Percentiles rank a stretch among this genome's conserved stretches.
Evolutionary conservation across 2,797 vertebrate genomes (phyloP).

Genomic region (Hipposideros larvatus): DNA sequence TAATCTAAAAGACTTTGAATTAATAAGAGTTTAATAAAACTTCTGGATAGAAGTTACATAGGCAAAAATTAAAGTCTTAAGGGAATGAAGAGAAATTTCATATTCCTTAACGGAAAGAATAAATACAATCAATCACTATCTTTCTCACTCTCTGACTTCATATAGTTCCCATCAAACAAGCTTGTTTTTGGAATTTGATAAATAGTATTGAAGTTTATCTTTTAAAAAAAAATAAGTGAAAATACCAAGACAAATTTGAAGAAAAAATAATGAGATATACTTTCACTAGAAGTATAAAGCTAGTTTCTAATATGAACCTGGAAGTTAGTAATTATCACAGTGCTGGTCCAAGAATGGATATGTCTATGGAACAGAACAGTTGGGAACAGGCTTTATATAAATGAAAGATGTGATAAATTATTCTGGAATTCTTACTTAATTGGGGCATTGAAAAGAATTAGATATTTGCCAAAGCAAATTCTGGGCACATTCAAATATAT

Average conservation of each 20-base stretch:
- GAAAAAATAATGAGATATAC: neutral
- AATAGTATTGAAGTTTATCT: constrained; percentile 25
- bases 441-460: constrained; percentile 1
- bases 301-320: neutral
- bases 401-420: neutral
- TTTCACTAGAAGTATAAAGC: neutral
- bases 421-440: neutral
- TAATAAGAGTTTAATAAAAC: neutral
- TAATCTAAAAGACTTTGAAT: neutral
- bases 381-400: neutral
- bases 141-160: neutral
- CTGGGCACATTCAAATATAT: neutral
- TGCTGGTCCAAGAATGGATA: neutral
- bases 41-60: neutral
- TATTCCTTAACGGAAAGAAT: neutral
- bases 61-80: neutral
- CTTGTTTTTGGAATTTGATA: neutral
- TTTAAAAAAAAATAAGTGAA: neutral
- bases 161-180: neutral
- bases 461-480: neutral
- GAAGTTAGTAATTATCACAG: neutral
- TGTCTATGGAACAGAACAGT: neutral
- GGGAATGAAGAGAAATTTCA: neutral
- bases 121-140: neutral
- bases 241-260: neutral